Evolutionary conservation across 2,888 invertebrate species (phyloP), one percentile per base, ranked within the genome.

Genomic region (Oscheius sp.): DNA sequence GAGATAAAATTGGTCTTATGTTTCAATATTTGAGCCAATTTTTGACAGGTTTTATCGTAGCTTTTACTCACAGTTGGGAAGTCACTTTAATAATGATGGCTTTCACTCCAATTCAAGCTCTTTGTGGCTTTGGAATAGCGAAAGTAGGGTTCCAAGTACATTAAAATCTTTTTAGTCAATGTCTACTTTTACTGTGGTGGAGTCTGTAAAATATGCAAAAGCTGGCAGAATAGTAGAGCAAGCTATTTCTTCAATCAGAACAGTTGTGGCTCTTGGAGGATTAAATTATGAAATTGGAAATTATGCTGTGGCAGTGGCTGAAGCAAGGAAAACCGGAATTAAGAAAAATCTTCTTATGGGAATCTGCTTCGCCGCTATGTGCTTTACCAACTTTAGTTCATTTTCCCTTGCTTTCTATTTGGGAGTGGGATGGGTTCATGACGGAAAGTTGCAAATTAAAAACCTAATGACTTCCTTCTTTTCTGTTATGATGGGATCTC

Each of bases 401-500:
- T 74, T 80, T 34, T 78, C 84, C 1, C 65, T 78, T 17, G 80
- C 80, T 0, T 78, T 87, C 25, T 83, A 86, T 20, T 84, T 86
- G 67, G 88, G 88, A 0, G 71, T 86, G 15, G 83, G 86, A 2
- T 84, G n/a, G n/a, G n/a, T n/a, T n/a, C n/a, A n/a, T n/a, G n/a
- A n/a, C n/a, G n/a, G n/a, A n/a, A n/a, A n/a, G n/a, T n/a, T n/a
- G n/a, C n/a, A n/a, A n/a, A n/a, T n/a, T n/a, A n/a, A n/a, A n/a
- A n/a, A n/a, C n/a, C n/a, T n/a, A n/a, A n/a, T n/a, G n/a, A n/a
- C n/a, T n/a, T n/a, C n/a, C n/a, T n/a, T n/a, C n/a, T 93, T 93
- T 88, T 91, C 92, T 66, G 91, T 93, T 0, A 89, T 93, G 33
- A 91, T 91, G 88, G 92, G 92, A 0, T 92, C 92, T 0, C 92